Base-by-base conservation (phyloP, 92 coral and sea anemone species). In the Palythoa grandis region DNA sequence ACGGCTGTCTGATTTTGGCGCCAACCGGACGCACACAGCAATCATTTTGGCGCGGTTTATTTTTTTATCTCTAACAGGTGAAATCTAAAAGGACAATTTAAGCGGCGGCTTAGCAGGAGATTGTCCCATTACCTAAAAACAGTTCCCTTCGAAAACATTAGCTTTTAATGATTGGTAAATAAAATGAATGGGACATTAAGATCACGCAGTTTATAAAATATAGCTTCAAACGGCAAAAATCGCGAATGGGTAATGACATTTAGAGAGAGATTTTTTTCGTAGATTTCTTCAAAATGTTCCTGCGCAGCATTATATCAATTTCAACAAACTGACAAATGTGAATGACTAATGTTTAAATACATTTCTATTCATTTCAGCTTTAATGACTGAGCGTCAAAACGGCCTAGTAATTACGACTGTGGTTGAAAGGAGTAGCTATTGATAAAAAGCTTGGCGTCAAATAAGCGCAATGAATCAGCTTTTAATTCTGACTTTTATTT, bases 361-460 rank as follows among this genome's bases (percentile, higher is more conserved):
- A 50, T 17, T 15, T 65, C 58, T 23, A 13, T 78, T 60, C 20
- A 78, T 70, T 78, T 80, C n/a, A 47, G 74, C 11, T 66, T 80
- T 68, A 80, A 80, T 63, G 52, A 80, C 13, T 65, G 47, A 43
- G 74, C 38, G 85, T 65, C 74, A 22, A 68, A 35, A 19, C 60
- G 85, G 65, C 58, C 57, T 58, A 38, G 85, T 53, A 80, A 80
- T 80, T 80, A 80, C 22, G 43, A 24, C 40, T 47, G 85, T 56
- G 74, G 85, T 80, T 43, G 37, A 37, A 43, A 58, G 65, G 22
- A 61, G 72, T 69, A 22, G 56, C 72, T 79, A 79, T 79, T 79
- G 84, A 79, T 79, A 63, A 61, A 78, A 79, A 40, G 70, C 35
- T 66, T 79, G 84, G 84, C 58, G 85, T 65, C 85, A 65, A 48